Conservation (phyloP, 1,140 invertebrate genomes). For the Cardiocondyla obscurior region DNA sequence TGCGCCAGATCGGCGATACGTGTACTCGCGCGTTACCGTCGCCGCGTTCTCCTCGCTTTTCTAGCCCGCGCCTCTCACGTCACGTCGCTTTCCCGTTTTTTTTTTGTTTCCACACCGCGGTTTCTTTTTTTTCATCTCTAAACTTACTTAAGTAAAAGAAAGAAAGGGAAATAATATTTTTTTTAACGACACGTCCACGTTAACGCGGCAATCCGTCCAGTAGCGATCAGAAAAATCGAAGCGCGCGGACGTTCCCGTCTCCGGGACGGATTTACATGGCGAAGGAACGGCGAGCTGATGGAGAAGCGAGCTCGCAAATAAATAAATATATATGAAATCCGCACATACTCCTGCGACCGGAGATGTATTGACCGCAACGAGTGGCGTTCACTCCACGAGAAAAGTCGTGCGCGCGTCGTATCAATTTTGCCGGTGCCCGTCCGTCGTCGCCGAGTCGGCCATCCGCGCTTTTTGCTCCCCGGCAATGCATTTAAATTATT, state of each 20-base stretch:
- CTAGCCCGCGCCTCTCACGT: not conserved
- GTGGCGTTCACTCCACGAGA: not conserved
- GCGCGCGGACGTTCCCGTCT: not conserved
- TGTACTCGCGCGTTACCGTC: slow-evolving; percentile 22
- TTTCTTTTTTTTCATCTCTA: not conserved
- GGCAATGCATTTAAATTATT: slow-evolving; percentile 79
- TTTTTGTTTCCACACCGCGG: slow-evolving; percentile 9
- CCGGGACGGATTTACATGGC: not conserved
- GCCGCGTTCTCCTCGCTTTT: not conserved
- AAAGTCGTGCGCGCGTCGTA: slow-evolving; percentile 14
- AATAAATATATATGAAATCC: slow-evolving; percentile 40
- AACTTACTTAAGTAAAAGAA: too few species aligned
- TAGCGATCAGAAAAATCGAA: slow-evolving; percentile 1
- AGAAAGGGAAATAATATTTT: not conserved
- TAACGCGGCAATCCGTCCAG: not conserved
- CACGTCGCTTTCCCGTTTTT: not conserved
- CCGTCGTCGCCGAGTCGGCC: slow-evolving; percentile 25
- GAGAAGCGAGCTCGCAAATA: not conserved
- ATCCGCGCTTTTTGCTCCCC: slow-evolving; percentile 49
- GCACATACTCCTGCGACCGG: not conserved
- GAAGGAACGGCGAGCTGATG: not conserved
- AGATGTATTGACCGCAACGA: slow-evolving; percentile 4
- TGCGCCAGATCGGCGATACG: slow-evolving; percentile 58
- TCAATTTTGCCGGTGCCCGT: slow-evolving; percentile 52
- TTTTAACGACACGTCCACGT: not conserved